phyloP scores from a whole-genome alignment of 2,888 invertebrate species.

The Meliscaeva auricollis region DNA sequence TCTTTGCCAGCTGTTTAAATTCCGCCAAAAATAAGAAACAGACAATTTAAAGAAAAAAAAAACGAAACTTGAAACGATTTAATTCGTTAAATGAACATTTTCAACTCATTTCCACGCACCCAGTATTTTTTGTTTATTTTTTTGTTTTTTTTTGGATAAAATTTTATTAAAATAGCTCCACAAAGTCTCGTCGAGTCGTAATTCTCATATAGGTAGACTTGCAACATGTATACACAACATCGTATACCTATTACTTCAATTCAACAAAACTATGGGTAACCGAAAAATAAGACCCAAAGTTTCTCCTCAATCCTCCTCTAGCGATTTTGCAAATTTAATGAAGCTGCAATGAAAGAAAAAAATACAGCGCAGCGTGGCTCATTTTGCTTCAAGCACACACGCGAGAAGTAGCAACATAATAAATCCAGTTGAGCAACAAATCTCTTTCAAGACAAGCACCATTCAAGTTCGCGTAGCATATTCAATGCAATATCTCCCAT shows the following conservation, averaged over 20 bases:
- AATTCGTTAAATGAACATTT: conserved; percentile 25
- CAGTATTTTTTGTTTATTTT: conserved; percentile 1
- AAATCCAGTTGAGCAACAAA: conserved; percentile 74
- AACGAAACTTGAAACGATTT: conserved; percentile 1
- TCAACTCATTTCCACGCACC: conserved; percentile 22
- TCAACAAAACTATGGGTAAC: conserved; percentile 33
- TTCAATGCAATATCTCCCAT: conserved; percentile 32
- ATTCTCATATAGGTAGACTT: conserved; percentile 10
- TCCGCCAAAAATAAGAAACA: conserved; percentile 11
- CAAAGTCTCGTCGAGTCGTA: conserved; percentile 51
- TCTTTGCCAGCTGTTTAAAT: conserved; percentile 52
- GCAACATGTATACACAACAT: conserved; percentile 19
- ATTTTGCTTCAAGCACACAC: conserved; percentile 31
- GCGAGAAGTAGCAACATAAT: conserved; percentile 52
- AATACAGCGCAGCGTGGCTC: conserved; percentile 17
- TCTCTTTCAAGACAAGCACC: conserved; percentile 72
- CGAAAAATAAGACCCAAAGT: conserved; percentile 20
- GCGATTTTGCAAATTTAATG: conserved; percentile 14
- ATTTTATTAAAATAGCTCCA: conserved; percentile 59
- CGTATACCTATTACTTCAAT: neutral
- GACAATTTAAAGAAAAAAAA: conserved; percentile 20
- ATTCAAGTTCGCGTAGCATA: conserved; percentile 71
- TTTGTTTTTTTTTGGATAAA: neutral
- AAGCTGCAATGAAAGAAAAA: conserved; percentile 2
- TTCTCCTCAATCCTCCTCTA: conserved; percentile 33